Percentiles rank a stretch among this genome's conserved stretches.
phyloP scores from a whole-genome alignment of 1,140 invertebrate genomes.

The Drosophila quadrilineata region DNA sequence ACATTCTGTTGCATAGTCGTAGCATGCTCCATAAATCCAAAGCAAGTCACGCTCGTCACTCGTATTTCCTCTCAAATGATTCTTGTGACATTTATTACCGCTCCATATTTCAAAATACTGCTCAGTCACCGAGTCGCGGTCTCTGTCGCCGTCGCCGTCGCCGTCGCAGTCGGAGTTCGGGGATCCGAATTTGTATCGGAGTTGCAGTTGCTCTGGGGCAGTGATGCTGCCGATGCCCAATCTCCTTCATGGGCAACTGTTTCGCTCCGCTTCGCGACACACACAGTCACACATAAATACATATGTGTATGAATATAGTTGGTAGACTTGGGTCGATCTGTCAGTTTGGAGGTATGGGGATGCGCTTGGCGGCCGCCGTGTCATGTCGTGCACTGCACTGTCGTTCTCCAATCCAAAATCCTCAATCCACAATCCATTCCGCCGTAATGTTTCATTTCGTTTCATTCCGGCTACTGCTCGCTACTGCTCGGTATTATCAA shows the following conservation, averaged over 20 bases:
- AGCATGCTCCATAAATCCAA: slow-evolving; percentile 51
- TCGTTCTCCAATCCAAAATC: no score
- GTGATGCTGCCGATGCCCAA: slow-evolving; percentile 31
- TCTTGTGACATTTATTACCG: slow-evolving; percentile 81
- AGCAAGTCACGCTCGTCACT: slow-evolving; percentile 78
- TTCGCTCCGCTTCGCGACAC: slow-evolving; percentile 49
- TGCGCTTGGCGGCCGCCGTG: slow-evolving; percentile 61
- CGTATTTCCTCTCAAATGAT: slow-evolving; percentile 81
- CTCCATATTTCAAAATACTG: slow-evolving; percentile 78
- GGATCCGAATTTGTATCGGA: no score
- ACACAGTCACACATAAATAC: slow-evolving; percentile 25
- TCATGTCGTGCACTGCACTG: slow-evolving; percentile 56
- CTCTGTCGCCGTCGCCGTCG: background rate
- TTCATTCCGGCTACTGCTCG: slow-evolving; percentile 35
- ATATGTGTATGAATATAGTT: background rate
- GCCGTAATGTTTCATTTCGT: slow-evolving; percentile 75
- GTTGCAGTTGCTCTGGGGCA: background rate
- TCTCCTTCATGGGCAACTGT: slow-evolving; percentile 51
- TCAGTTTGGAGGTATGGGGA: slow-evolving; percentile 36
- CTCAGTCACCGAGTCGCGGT: slow-evolving; percentile 15
- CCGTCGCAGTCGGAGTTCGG: slow-evolving; percentile 2
- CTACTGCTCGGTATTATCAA: slow-evolving; percentile 61
- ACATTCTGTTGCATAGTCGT: background rate
- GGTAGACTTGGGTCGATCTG: slow-evolving; percentile 13
- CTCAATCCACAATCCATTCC: slow-evolving; percentile 60